Percentiles rank a stretch among this genome's conserved stretches.
These are phyloP conservation scores for Rallus crepitans DNA, from an alignment of 2,797 vertebrate genomes.

Conservation along the genomic window DNA sequence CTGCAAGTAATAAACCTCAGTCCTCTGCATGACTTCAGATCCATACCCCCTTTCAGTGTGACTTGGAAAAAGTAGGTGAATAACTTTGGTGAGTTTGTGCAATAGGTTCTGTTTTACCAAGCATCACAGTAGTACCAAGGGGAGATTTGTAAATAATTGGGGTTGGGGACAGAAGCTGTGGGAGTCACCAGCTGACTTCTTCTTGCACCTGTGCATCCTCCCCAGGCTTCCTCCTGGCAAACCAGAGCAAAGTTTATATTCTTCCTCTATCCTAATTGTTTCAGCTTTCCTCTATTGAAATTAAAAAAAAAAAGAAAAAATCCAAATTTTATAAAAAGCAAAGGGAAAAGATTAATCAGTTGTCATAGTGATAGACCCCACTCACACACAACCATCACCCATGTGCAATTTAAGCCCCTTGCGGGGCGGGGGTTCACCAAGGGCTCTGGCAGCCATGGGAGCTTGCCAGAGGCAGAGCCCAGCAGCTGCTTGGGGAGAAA, in stretches of 20 bases:
- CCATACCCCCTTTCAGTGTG: neutral
- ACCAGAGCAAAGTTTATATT: neutral
- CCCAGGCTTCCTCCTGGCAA: neutral
- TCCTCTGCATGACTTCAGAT: neutral
- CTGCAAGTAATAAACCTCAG: neutral
- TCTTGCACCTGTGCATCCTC: neutral
- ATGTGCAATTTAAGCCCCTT: too few species aligned
- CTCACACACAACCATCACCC: neutral
- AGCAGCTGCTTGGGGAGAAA: neutral
- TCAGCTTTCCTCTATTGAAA: neutral
- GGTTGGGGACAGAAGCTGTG: fast-evolving
- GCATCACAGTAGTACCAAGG: neutral
- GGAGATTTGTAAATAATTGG: neutral
- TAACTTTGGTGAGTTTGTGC: neutral
- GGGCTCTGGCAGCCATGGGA: too few species aligned
- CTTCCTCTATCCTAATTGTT: neutral
- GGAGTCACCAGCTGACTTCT: neutral
- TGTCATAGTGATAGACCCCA: neutral
- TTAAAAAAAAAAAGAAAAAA: neutral
- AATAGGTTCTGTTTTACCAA: neutral
- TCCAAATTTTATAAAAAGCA: neutral
- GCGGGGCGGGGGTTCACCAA: fast-evolving
- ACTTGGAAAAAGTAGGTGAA: neutral
- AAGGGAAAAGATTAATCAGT: neutral
- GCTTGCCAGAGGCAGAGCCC: neutral